These are phyloP conservation scores for Caenorhabditis briggsae DNA, from an alignment of 1,140 invertebrate species.

Conservation along the genomic window DNA sequence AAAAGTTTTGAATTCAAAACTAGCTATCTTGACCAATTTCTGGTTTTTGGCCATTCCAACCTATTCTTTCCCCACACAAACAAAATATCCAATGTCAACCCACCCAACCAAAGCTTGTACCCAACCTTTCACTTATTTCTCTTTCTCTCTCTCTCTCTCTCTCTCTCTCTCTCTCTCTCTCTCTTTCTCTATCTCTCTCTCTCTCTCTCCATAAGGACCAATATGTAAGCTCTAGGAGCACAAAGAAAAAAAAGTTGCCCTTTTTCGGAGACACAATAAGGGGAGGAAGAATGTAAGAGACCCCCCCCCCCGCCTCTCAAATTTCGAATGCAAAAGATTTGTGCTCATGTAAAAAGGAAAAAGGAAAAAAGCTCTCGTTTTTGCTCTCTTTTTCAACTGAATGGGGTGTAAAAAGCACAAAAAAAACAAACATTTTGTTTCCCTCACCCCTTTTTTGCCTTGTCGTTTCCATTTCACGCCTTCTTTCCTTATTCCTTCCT, in stretches of 20 bases:
- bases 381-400: neutral
- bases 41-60: too few relatives aligned
- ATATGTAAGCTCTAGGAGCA: too few relatives aligned
- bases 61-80: too few relatives aligned
- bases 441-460: neutral
- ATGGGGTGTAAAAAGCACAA: neutral
- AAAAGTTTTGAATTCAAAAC: too few relatives aligned
- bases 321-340: conserved; percentile 48
- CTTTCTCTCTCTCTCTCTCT: too few relatives aligned
- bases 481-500: neutral
- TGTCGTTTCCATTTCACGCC: neutral
- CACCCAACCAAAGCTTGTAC: too few relatives aligned
- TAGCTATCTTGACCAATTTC: too few relatives aligned
- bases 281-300: neutral
- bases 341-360: neutral
- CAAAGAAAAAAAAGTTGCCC: neutral
- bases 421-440: conserved; percentile 49
- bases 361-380: neutral
- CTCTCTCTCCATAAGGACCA: too few relatives aligned
- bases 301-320: neutral
- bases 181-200: too few relatives aligned
- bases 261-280: neutral
- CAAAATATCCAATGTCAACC: too few relatives aligned
- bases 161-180: too few relatives aligned
- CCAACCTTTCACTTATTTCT: neutral